Conservation (phyloP, 2,113 vertebrate genomes). For the Ariopsis seemanni region DNA sequence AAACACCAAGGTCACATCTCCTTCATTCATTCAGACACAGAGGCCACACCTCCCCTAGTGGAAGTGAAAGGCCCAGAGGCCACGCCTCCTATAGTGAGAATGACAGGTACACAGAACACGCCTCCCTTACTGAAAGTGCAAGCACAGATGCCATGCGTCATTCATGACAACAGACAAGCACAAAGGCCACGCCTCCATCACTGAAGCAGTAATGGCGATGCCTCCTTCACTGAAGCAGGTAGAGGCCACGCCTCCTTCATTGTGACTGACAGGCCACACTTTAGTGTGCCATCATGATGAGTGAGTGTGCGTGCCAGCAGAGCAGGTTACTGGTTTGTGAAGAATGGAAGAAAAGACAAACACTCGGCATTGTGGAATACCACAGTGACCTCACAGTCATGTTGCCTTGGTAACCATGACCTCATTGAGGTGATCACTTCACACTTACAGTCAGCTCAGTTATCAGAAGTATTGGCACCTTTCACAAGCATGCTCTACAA, state of each 20-base stretch:
- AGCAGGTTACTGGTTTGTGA: not conserved
- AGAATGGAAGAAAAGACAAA: not conserved
- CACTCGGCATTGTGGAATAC: not conserved
- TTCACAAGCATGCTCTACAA: not conserved
- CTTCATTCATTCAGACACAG: not conserved
- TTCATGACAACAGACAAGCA: not conserved
- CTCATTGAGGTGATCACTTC: not conserved
- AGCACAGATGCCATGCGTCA: not conserved
- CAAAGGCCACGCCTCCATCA: not conserved
- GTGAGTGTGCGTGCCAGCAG: not conserved
- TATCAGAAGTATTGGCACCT: not conserved
- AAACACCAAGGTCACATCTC: not conserved
- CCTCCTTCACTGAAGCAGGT: not conserved
- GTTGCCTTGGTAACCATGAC: constrained; percentile 3
- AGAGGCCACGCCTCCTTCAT: not conserved
- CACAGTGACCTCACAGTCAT: not conserved
- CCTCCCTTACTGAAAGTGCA: not conserved
- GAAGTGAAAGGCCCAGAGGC: not conserved
- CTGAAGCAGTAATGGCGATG: too few species aligned
- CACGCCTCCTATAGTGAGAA: not conserved
- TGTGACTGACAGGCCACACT: not conserved
- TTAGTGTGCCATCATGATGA: not conserved
- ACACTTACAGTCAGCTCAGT: not conserved
- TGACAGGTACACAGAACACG: not conserved
- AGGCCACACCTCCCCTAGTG: not conserved